phyloP scores from a whole-genome alignment of 1,140 invertebrate genomes.

The Wasmannia auropunctata region DNA sequence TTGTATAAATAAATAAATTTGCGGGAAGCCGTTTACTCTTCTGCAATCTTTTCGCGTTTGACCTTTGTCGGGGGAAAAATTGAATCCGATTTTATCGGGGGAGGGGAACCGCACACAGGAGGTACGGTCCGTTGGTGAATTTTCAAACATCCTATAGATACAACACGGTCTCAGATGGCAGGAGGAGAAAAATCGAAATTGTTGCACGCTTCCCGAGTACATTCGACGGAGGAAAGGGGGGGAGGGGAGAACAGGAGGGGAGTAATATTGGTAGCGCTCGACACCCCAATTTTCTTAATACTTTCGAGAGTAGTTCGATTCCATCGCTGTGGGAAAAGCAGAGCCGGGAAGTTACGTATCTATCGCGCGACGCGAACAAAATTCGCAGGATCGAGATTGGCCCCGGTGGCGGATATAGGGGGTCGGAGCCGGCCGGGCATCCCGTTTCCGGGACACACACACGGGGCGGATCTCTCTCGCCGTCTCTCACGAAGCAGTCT shows the following conservation, averaged over 20 bases:
- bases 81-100: background rate
- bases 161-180: background rate
- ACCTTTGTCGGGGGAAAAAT: slow-evolving; percentile 17
- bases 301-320: background rate
- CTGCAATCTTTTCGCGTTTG: slow-evolving; percentile 3
- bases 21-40: background rate
- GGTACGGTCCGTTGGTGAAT: background rate
- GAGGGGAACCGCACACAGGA: background rate
- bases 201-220: background rate
- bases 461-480: slow-evolving; percentile 4
- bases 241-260: no score
- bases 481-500: slow-evolving; percentile 50
- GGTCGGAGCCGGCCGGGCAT: slow-evolving; percentile 2
- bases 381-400: slow-evolving; percentile 58
- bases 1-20: slow-evolving; percentile 39
- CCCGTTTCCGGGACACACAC: slow-evolving; percentile 41
- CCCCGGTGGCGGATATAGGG: slow-evolving; percentile 45
- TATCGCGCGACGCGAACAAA: slow-evolving; percentile 41
- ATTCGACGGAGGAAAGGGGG: background rate
- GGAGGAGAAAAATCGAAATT: background rate
- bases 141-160: background rate
- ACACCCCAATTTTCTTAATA: slow-evolving; percentile 47
- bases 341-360: slow-evolving; percentile 23
- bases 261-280: slow-evolving; percentile 10
- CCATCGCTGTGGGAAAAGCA: slow-evolving; percentile 10